These are phyloP conservation scores for Aegotheles bennettii DNA, from an alignment of 2,113 vertebrate species.

Conservation along the genomic window DNA sequence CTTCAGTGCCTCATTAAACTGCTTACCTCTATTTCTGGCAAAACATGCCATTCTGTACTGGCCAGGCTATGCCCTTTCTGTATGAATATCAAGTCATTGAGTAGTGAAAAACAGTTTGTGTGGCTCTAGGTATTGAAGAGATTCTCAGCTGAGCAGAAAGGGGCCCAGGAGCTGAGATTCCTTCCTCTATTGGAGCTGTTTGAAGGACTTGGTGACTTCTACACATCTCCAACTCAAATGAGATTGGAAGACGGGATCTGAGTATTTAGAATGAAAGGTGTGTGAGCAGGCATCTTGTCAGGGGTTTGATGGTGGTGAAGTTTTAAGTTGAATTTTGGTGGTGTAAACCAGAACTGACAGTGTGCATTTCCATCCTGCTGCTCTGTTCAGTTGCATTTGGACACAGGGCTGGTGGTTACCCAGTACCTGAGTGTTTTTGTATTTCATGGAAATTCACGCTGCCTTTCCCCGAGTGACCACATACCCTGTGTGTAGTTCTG, in stretches of 20 bases:
- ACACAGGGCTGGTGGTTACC: neutral
- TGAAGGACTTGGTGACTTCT: neutral
- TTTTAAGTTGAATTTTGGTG: neutral
- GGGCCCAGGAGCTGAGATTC: neutral
- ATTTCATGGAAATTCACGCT: neutral
- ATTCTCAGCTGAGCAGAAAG: neutral
- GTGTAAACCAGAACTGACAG: neutral
- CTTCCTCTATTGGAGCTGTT: neutral
- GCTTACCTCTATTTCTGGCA: neutral
- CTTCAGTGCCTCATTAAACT: neutral
- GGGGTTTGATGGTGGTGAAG: neutral
- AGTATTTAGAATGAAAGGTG: neutral
- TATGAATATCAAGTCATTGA: neutral
- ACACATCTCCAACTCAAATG: accelerated
- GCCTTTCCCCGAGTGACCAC: neutral
- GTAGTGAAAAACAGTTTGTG: neutral
- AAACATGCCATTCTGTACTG: accelerated
- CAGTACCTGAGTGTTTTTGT: accelerated
- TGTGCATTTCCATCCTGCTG: neutral
- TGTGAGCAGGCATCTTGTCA: neutral
- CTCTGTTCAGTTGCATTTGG: neutral
- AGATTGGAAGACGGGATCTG: no score
- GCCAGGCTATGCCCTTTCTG: neutral
- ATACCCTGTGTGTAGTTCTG: neutral
- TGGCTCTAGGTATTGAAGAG: neutral